Percentiles rank a stretch among this genome's conserved stretches.
These are phyloP conservation scores for Rhyacichthys aspro DNA, from an alignment of 2,797 vertebrate species.

Conservation along the genomic window DNA sequence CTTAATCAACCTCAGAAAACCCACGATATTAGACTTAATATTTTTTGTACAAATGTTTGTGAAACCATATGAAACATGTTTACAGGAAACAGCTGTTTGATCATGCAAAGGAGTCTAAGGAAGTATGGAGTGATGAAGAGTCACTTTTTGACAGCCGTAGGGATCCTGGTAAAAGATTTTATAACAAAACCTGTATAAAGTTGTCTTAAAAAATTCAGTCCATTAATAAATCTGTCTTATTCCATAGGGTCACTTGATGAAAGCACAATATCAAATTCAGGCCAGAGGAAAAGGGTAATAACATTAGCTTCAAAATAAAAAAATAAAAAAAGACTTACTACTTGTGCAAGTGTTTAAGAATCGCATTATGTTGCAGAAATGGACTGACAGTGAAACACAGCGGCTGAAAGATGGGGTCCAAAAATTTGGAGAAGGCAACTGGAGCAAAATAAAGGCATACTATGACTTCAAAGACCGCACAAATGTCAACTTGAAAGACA, in stretches of 20 bases:
- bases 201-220: too few relatives aligned
- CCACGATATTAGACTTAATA: too few relatives aligned
- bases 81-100: slow-evolving; percentile 48
- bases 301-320: not conserved
- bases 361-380: slow-evolving; percentile 65
- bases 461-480: slow-evolving; percentile 68
- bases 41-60: slow-evolving; percentile 1
- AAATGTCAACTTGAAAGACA: slow-evolving; percentile 79
- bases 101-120: slow-evolving; percentile 59
- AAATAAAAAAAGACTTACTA: not conserved
- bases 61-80: slow-evolving; percentile 5
- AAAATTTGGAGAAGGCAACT: slow-evolving; percentile 78
- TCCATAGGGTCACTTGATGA: slow-evolving; percentile 18
- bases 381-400: slow-evolving; percentile 69
- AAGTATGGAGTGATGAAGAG: slow-evolving; percentile 76
- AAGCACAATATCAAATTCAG: slow-evolving; percentile 26
- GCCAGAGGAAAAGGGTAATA: slow-evolving; percentile 56
- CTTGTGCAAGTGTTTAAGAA: not conserved
- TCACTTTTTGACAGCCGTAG: not conserved
- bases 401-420: slow-evolving; percentile 72
- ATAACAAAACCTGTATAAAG: not conserved
- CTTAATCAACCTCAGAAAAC: too few relatives aligned
- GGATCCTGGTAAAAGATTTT: slow-evolving; percentile 25
- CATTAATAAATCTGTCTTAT: not conserved
- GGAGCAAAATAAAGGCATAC: slow-evolving; percentile 62